These are phyloP conservation scores for Fistularia commersonii DNA, from an alignment of 2,797 vertebrate genomes.

Conservation along the genomic window DNA sequence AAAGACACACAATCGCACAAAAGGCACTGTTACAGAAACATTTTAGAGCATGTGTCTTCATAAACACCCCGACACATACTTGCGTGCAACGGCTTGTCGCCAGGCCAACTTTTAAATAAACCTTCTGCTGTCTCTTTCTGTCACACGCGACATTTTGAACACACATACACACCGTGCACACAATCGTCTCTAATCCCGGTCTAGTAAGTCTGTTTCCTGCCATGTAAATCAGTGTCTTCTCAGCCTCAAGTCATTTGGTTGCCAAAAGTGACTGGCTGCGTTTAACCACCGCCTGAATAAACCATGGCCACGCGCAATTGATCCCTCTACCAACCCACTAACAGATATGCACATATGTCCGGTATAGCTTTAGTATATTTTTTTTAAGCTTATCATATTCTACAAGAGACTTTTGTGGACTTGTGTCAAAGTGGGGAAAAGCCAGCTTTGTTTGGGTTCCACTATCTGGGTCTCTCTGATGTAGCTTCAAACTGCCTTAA, in stretches of 20 bases:
- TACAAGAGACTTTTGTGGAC: background rate
- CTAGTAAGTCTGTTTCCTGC: slow-evolving; percentile 55
- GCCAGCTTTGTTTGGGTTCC: no score
- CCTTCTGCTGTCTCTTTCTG: slow-evolving; percentile 17
- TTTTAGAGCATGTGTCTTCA: slow-evolving; percentile 54
- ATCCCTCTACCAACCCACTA: slow-evolving; percentile 58
- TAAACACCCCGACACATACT: slow-evolving; percentile 63
- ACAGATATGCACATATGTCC: slow-evolving; percentile 6
- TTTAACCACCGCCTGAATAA: slow-evolving; percentile 64
- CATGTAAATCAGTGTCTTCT: slow-evolving; percentile 64
- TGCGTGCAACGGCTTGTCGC: slow-evolving; percentile 46
- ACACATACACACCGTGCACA: slow-evolving; percentile 2
- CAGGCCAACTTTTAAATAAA: slow-evolving; percentile 52
- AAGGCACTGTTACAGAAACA: slow-evolving; percentile 12
- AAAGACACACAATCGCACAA: background rate
- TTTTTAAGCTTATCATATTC: no score
- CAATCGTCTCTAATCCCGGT: slow-evolving; percentile 16
- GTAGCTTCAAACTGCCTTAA: no score
- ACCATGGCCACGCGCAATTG: slow-evolving; percentile 58
- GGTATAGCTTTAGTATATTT: slow-evolving; percentile 5
- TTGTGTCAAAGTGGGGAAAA: no score
- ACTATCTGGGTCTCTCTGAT: no score
- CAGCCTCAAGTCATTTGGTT: slow-evolving; percentile 65
- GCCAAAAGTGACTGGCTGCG: slow-evolving; percentile 56
- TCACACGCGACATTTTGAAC: slow-evolving; percentile 4